Conservation (phyloP, 1,140 invertebrate genomes). For the Agrypnia vestita region DNA sequence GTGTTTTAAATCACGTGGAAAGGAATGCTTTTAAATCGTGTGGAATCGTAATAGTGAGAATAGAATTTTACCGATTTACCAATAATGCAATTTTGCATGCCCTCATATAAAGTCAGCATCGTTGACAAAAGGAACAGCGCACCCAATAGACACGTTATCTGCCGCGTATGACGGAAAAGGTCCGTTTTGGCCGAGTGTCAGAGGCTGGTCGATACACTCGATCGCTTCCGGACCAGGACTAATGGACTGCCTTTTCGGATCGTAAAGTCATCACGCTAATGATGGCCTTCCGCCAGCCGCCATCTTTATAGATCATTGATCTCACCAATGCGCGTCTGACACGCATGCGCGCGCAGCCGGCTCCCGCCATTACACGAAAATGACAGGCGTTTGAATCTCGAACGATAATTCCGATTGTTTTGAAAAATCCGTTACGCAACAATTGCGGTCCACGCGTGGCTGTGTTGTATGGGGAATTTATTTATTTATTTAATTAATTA, state of each 20-base stretch:
- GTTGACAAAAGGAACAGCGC: too few species aligned
- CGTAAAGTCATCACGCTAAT: conserved; percentile 29
- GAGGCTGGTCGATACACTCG: not conserved
- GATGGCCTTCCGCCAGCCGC: conserved; percentile 16
- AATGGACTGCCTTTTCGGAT: conserved; percentile 19
- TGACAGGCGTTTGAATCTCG: conserved; percentile 14
- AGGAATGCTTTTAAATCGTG: too few species aligned
- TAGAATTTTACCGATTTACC: too few species aligned
- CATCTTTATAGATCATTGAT: conserved; percentile 37
- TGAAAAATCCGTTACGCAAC: too few species aligned
- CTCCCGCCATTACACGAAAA: conserved; percentile 19
- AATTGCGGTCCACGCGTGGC: too few species aligned
- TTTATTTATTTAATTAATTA: too few species aligned
- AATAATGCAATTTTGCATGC: too few species aligned
- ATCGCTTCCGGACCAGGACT: conserved; percentile 11
- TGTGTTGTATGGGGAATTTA: too few species aligned
- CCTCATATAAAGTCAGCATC: too few species aligned
- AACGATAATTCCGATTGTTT: conserved; percentile 3
- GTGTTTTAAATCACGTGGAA: too few species aligned
- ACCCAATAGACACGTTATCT: too few species aligned
- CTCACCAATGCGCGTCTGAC: conserved; percentile 18
- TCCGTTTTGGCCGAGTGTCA: not conserved
- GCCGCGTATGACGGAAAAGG: not conserved
- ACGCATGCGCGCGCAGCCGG: conserved; percentile 47
- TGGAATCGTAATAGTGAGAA: too few species aligned